Base-by-base conservation (phyloP, 2,113 vertebrate genomes). In the Rutilus rutilus region DNA sequence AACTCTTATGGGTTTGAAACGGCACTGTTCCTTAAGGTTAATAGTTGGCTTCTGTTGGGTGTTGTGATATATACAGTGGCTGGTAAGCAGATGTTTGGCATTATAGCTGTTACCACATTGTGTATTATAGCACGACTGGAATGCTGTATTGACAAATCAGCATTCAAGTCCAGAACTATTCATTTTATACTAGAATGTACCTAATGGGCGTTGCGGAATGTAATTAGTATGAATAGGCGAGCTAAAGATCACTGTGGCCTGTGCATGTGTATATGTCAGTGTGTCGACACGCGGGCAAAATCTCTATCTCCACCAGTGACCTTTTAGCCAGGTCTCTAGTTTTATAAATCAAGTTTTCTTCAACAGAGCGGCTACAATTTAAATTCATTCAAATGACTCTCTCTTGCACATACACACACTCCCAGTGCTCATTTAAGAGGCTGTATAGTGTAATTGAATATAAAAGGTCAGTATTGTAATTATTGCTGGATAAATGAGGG, bases 381-480 rank as follows among this genome's bases (percentile, higher is more conserved):
- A 83, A 79, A 85, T 89, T 89, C 84, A 87, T 85, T 85, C 57
- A 89, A 87, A 89, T 67, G 10, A 47, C 45, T 25, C 78, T 21
- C 50, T 39, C 52, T 21, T 65, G 21, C 78, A 75, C 85, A 82
- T 71, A 82, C 79, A 76, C 30, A 77, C 83, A 65, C 75, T 79
- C 64, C 21, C 64, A 80, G 52, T 65, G 74, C 87, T 87, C 83
- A 82, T 85, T 87, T 87, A 85, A 89, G 57, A 86, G 85, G 86
- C 83, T 82, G 84, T 89, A 89, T 82, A 85, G 59, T 90, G 87
- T 90, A 90, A 89, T 89, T 89, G 82, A 87, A 89, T 88, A 87
- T 86, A 87, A 90, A 91, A 91, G 89, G 90, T 91, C 90, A 89
- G 80, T 60, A 79, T 82, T 87, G 85, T 87, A 89, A 89, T 90